Conservation (phyloP, 2,888 invertebrate species). For the Xiphydria camelus region DNA sequence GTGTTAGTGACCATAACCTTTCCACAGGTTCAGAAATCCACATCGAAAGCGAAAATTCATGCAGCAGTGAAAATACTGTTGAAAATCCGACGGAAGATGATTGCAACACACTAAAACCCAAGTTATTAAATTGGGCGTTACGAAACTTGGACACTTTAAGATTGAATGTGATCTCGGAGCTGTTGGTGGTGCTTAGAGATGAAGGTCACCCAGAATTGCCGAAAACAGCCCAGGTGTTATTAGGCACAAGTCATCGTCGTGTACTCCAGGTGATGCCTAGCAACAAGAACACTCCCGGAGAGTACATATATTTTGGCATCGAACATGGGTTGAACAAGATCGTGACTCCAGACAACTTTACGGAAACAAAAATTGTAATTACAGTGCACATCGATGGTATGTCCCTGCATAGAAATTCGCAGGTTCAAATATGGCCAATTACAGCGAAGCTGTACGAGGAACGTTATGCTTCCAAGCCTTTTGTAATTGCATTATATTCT, state of each 20-base stretch:
- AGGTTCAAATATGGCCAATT: conserved; percentile 18
- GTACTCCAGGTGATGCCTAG: not conserved
- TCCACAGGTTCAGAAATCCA: too few species aligned
- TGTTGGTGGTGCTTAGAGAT: conserved; percentile 2
- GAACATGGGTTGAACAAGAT: conserved; percentile 6
- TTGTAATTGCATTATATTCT: conserved; percentile 17
- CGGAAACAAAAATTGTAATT: conserved; percentile 17
- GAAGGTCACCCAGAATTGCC: not conserved
- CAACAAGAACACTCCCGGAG: not conserved
- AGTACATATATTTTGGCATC: conserved; percentile 12
- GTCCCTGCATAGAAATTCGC: conserved; percentile 13
- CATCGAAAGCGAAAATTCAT: too few species aligned
- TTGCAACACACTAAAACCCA: too few species aligned
- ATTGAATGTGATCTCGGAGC: conserved; percentile 3
- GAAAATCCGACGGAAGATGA: too few species aligned
- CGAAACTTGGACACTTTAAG: not conserved
- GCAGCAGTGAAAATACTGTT: too few species aligned
- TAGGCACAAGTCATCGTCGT: conserved; percentile 1
- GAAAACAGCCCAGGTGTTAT: conserved; percentile 3
- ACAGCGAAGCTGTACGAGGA: conserved; percentile 6
- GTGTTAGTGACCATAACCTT: too few species aligned
- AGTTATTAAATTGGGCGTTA: conserved; percentile 3
- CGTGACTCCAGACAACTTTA: conserved; percentile 12
- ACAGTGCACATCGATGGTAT: conserved; percentile 21
- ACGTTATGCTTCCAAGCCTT: conserved; percentile 14